Conservation (phyloP, 2,888 invertebrate species). For the Eucera pruinosa region DNA sequence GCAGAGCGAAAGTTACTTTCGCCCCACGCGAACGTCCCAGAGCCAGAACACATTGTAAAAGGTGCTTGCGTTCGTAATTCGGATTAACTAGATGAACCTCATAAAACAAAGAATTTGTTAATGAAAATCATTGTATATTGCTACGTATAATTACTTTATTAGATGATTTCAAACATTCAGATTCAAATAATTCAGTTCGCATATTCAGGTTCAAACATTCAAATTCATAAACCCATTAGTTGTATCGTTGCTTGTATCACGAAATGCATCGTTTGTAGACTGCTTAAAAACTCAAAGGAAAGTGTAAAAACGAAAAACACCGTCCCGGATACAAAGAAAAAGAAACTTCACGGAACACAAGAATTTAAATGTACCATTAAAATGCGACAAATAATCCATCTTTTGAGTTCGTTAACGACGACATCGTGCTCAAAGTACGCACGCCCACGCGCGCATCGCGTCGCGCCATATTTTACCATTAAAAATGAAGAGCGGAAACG, state of each 20-base stretch:
- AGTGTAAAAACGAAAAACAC: neutral
- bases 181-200: neutral
- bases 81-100: conserved; percentile 13
- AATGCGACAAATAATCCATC: conserved; percentile 26
- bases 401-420: conserved; percentile 35
- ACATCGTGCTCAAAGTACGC: conserved; percentile 26
- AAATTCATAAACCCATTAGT: neutral
- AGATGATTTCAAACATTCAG: neutral
- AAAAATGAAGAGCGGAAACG: conserved; percentile 56
- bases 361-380: conserved; percentile 9
- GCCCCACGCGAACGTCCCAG: neutral
- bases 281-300: too few species aligned
- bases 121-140: neutral
- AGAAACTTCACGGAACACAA: neutral
- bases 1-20: conserved; percentile 14
- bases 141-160: neutral
- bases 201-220: neutral
- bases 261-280: too few species aligned
- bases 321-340: neutral
- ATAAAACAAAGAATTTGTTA: neutral
- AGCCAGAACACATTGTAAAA: neutral
- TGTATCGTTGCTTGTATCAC: too few species aligned
- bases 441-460: neutral
- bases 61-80: neutral
- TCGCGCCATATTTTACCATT: conserved; percentile 50